Evolutionary conservation across 2,797 vertebrate species (phyloP), one percentile per base, ranked within the genome.

Genomic region (Halcyon leucocephala): DNA sequence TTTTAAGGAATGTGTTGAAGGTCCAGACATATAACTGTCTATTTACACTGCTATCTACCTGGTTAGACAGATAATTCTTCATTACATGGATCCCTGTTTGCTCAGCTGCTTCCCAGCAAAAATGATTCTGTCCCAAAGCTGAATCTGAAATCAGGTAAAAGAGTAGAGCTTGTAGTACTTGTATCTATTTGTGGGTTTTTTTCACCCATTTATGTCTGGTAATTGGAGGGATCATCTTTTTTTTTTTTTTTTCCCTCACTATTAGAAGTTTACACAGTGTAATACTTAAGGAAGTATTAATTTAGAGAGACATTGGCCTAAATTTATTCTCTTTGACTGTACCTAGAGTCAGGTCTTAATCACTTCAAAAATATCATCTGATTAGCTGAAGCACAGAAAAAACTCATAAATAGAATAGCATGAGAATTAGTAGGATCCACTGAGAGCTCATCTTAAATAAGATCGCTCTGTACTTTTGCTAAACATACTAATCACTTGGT

Each of bases 21-120:
- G 31, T 64, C 58, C 81, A 94, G 62, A 42, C 29, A 10, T 37
- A 15, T 52, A 65, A 72, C 54, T 84, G 28, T 20, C 41, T 93
- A 37, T 93, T 92, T 93, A 55, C 90, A n/a, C 25, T 91, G 48
- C 1, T 80, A 22, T 66, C 60, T 60, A 72, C 88, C 73, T 96
- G 88, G 10, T 84, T 67, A 74, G 52, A 26, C 82, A 54, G 65
- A 67, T 42, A 89, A 82, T 77, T 92, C 86, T 28, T 78, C 86
- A 74, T 88, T 69, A 46, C 37, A 12, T 18, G 2, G 8, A 35
- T 7, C 26, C 33, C 41, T 80, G 78, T 90, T 87, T 92, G 78
- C 92, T 92, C 90, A 94, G 89, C 84, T 93, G 89, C 91, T 95
- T 60, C 91, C 86, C 79, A 91, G 77, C 33, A 91, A 39, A 76